Percentiles rank a stretch among this genome's conserved stretches.
Evolutionary conservation across 2,113 vertebrate genomes (phyloP).

Genomic region (Gyps fulvus): DNA sequence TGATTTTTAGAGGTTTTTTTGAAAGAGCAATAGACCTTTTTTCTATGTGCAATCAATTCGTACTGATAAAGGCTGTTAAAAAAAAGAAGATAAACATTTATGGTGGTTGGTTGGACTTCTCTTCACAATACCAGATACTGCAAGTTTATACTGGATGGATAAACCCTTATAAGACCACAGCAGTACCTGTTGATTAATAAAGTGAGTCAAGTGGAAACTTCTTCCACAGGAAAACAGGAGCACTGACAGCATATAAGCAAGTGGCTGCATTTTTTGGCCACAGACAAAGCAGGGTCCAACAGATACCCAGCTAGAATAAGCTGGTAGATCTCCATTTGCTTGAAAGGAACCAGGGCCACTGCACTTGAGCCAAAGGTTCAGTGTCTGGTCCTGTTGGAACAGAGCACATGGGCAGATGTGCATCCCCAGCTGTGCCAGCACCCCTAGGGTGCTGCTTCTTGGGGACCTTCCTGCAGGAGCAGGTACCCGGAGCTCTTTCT

Average conservation of each 20-base stretch:
- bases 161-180: neutral
- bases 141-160: neutral
- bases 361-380: neutral
- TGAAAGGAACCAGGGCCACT: neutral
- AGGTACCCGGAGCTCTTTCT: rapidly evolving
- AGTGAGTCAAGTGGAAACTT: neutral
- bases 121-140: neutral
- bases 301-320: neutral
- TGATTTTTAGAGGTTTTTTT: neutral
- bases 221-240: neutral
- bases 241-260: neutral
- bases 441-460: rapidly evolving
- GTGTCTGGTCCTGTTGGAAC: neutral
- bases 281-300: neutral
- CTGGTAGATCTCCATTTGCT: neutral
- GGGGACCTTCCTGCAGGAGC: neutral
- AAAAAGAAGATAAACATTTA: neutral
- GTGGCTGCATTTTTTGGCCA: neutral
- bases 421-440: neutral
- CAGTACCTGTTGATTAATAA: neutral
- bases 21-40: neutral
- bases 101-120: neutral
- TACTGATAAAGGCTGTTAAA: neutral
- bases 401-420: neutral
- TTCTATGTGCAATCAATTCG: neutral